Conservation (phyloP, 2,797 vertebrate genomes). For the Manis pentadactyla region DNA sequence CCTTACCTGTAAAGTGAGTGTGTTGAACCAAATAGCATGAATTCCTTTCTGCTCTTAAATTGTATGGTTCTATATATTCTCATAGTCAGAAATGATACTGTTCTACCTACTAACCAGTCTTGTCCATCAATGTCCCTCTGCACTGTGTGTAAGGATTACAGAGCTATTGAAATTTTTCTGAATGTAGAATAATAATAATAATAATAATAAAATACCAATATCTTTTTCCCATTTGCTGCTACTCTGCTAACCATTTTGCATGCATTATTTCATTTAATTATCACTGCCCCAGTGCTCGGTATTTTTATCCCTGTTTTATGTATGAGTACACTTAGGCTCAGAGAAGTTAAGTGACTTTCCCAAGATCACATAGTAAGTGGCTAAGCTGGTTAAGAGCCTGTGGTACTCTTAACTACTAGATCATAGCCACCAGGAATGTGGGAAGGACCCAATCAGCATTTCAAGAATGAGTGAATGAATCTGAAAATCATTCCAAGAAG, state of each 20-base stretch:
- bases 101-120: background rate
- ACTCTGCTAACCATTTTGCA: background rate
- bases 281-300: background rate
- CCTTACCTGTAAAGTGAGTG: background rate
- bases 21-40: rapidly evolving
- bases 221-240: background rate
- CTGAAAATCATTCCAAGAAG: background rate
- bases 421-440: rapidly evolving
- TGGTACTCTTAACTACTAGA: background rate
- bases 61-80: background rate
- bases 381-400: background rate
- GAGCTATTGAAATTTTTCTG: background rate
- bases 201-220: background rate
- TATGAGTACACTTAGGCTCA: background rate
- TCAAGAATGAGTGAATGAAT: background rate
- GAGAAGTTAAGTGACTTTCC: background rate
- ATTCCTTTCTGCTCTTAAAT: background rate
- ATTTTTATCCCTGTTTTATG: background rate
- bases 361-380: background rate
- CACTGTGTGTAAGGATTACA: background rate
- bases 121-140: background rate
- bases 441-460: no score
- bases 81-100: background rate
- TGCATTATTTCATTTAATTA: background rate
- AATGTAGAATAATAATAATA: background rate